phyloP scores from a whole-genome alignment of 1,140 invertebrate genomes.

The Aphaenogaster rudis region DNA sequence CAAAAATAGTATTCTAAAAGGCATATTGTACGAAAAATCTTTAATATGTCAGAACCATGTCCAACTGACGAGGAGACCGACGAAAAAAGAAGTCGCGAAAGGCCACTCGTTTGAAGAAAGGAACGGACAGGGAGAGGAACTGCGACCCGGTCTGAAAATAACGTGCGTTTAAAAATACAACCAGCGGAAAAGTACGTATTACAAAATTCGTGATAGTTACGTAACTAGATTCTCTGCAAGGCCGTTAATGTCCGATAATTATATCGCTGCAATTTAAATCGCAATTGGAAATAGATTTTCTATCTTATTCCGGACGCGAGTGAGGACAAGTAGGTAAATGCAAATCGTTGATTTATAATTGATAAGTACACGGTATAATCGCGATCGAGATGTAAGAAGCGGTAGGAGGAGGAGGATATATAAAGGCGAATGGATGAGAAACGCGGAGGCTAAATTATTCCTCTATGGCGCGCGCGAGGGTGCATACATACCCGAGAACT shows the following conservation, averaged over 20 bases:
- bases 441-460: slow-evolving; percentile 46
- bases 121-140: not conserved
- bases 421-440: not conserved
- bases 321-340: not conserved
- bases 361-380: not conserved
- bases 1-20: slow-evolving; percentile 19
- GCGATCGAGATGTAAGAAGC: not conserved
- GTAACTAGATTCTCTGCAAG: not conserved
- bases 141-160: not conserved
- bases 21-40: slow-evolving; percentile 3
- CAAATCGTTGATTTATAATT: not conserved
- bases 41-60: not conserved
- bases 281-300: not conserved
- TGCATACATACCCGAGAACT: not conserved
- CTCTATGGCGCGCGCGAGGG: not conserved
- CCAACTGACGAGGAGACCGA: not conserved
- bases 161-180: not conserved
- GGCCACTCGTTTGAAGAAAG: not conserved
- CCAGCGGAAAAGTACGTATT: not conserved
- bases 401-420: not conserved
- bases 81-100: not conserved
- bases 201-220: not conserved
- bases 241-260: not conserved
- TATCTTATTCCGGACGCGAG: not conserved
- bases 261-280: not conserved